Evolutionary conservation across 1,140 invertebrate species (phyloP).

Genomic region (Asbolus verrucosus): DNA sequence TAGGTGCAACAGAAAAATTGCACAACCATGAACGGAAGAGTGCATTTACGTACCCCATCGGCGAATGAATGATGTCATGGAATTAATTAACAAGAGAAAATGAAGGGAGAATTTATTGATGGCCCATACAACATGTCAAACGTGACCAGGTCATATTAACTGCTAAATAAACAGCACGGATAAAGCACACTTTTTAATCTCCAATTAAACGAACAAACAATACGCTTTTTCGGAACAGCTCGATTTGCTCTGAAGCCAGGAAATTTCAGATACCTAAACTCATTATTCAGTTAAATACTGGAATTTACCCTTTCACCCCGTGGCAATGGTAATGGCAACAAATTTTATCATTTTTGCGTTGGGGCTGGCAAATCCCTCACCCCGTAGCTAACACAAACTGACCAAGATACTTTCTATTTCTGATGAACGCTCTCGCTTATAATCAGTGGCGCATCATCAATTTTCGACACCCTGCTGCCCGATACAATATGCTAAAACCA

Average conservation of each 20-base stretch:
- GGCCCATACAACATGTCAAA: conserved; percentile 37
- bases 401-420: too few species aligned
- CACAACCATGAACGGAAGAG: too few species aligned
- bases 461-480: too few species aligned
- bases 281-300: conserved; percentile 36
- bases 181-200: conserved; percentile 35
- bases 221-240: conserved; percentile 32
- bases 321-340: conserved; percentile 12
- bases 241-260: conserved; percentile 26
- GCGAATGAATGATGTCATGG: conserved; percentile 25
- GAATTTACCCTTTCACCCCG: conserved; percentile 20
- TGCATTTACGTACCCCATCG: conserved; percentile 19
- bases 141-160: conserved; percentile 37
- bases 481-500: too few species aligned
- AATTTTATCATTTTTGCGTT: conserved; percentile 26
- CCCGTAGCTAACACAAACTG: too few species aligned
- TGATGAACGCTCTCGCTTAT: too few species aligned
- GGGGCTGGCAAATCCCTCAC: too few species aligned
- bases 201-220: conserved; percentile 39
- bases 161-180: conserved; percentile 35
- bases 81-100: conserved; percentile 35
- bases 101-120: conserved; percentile 35
- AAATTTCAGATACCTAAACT: conserved; percentile 34
- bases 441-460: too few species aligned
- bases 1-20: too few species aligned